Base-by-base conservation (phyloP, 2,888 invertebrate species). In the Ectropis crepuscularia region DNA sequence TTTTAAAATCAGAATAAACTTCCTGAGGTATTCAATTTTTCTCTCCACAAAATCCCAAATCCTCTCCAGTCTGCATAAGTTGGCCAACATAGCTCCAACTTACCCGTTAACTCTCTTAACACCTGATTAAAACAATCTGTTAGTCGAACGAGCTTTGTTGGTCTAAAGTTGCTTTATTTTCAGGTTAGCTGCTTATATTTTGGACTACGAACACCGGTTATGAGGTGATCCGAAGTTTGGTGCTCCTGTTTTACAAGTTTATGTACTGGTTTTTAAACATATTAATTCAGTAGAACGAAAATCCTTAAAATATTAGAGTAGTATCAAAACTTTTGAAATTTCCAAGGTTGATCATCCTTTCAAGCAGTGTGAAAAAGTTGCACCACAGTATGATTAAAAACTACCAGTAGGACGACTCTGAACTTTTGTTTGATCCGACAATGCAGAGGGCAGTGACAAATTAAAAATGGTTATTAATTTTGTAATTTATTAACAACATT, bases 41-140 rank as follows among this genome's bases (percentile, higher is more conserved):
- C 51, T 53, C 51, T 28, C 50, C 45, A 11, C 9, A 49, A 38
- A 39, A 41, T 28, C 16, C 41, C 41, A 51, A 51, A 16, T 42
- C 41, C 16, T 41, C 11, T 5, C 38, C 50, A 51, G 50, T 50
- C 58, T 48, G 53, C 64, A 63, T 39, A 63, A 69, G 67, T 69
- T 65, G 1, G 41, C 45, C 36, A 50, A 37, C 43, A 46, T 61
- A 70, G 55, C 60, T 63, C 39, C n/a, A 57, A 55, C 65, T 61
- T 61, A 67, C 51, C 67, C 50, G 36, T 53, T 66, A 61, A 67
- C 53, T 49, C 63, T 47, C 57, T 69, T 64, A 69, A 53, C 69
- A 68, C 67, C 64, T 68, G 69, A 68, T 70, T 68, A 70, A 69
- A 67, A 55, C 59, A 58, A 68, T 65, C 57, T 62, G 70, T 54